Percentiles rank a stretch among this genome's conserved stretches.
phyloP scores from a whole-genome alignment of 2,797 vertebrate genomes.

The Octomys mimax region DNA sequence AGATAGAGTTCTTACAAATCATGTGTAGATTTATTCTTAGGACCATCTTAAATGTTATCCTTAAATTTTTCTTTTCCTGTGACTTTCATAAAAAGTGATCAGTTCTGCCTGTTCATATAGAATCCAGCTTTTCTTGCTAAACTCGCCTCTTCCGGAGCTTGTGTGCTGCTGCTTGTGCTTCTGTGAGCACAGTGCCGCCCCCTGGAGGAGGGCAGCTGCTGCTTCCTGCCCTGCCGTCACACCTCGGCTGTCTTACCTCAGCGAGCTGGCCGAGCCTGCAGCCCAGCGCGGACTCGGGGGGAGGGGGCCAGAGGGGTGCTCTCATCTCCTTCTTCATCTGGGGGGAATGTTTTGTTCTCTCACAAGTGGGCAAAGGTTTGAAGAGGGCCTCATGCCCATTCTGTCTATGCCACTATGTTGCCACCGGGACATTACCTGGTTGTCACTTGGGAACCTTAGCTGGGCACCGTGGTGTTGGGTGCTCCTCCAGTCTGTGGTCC shows the following conservation, averaged over 20 bases:
- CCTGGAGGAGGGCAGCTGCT: accelerated
- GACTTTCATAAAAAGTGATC: neutral
- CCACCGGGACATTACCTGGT: neutral
- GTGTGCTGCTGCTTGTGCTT: neutral
- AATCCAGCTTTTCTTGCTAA: neutral
- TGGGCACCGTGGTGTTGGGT: accelerated
- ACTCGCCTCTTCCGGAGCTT: no score
- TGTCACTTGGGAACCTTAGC: neutral
- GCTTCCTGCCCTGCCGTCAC: neutral
- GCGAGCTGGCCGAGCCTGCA: neutral
- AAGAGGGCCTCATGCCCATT: no score
- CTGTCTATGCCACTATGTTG: accelerated
- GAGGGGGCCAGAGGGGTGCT: accelerated
- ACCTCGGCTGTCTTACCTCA: neutral
- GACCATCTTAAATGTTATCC: neutral
- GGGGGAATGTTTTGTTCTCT: accelerated
- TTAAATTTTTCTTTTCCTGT: conserved; percentile 1
- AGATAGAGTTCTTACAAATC: neutral
- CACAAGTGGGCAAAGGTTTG: neutral
- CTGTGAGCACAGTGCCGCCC: accelerated
- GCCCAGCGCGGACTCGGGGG: neutral
- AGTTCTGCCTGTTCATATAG: neutral
- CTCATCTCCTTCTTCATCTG: neutral
- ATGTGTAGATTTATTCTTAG: neutral
- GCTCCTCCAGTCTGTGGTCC: neutral